These are phyloP conservation scores for Pelvicachromis taeniatus DNA, from an alignment of 2,113 vertebrate genomes.

Conservation along the genomic window DNA sequence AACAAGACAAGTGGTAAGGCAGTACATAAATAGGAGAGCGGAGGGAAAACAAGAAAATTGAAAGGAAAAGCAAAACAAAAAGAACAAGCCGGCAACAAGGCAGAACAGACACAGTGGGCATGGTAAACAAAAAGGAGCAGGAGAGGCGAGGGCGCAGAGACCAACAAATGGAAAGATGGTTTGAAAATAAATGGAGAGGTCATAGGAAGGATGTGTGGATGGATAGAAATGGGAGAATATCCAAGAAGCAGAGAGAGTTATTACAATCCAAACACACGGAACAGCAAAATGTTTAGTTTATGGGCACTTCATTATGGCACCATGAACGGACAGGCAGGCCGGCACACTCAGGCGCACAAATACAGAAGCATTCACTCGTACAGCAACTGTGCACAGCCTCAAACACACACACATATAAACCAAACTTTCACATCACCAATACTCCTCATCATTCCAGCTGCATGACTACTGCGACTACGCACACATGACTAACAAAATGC, in stretches of 20 bases:
- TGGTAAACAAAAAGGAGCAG: conserved; percentile 15
- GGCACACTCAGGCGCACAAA: conserved; percentile 37
- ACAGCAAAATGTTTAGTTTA: conserved; percentile 67
- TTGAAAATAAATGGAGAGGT: conserved; percentile 31
- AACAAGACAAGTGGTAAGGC: conserved; percentile 55
- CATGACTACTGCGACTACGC: conserved; percentile 17
- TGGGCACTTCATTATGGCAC: conserved; percentile 59
- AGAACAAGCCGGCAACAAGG: conserved; percentile 11
- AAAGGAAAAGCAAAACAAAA: conserved; percentile 21
- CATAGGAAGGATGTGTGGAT: conserved; percentile 46
- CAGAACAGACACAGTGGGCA: conserved; percentile 35
- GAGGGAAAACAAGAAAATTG: neutral
- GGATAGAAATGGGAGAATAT: conserved; percentile 63
- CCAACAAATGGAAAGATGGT: conserved; percentile 27
- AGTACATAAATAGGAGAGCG: conserved; percentile 28
- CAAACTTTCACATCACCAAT: neutral
- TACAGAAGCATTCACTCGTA: conserved; percentile 31
- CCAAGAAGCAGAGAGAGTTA: conserved; percentile 71
- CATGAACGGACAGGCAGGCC: conserved; percentile 60
- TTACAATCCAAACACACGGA: conserved; percentile 65
- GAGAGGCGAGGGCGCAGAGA: conserved; percentile 34
- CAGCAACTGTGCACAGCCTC: neutral
- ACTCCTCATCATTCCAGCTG: conserved; percentile 29
- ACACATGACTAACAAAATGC: conserved; percentile 37
- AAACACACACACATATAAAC: neutral